Evolutionary conservation across 2,797 vertebrate genomes (phyloP).

Genomic region (Pteronotus mesoamericanus): DNA sequence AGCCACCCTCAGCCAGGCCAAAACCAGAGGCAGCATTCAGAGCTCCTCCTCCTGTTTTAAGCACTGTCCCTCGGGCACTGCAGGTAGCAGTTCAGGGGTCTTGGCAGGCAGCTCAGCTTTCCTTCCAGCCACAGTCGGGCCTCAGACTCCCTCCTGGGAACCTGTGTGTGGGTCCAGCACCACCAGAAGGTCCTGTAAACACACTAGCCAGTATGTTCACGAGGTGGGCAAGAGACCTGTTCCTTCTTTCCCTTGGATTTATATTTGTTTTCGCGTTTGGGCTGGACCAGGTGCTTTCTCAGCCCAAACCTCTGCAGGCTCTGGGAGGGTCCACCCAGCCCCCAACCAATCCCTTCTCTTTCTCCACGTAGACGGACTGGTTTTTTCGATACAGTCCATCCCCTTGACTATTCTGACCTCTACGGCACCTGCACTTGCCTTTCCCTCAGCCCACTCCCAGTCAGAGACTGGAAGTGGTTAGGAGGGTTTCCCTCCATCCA

Average conservation of each 20-base stretch:
- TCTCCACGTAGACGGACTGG: background rate
- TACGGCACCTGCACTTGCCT: background rate
- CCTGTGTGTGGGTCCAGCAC: background rate
- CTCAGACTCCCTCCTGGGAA: background rate
- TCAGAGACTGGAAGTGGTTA: background rate
- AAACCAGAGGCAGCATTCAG: background rate
- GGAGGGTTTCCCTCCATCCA: background rate
- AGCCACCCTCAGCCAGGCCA: background rate
- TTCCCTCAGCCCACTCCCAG: background rate
- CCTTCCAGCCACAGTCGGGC: background rate
- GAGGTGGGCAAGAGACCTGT: background rate
- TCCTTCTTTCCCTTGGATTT: background rate
- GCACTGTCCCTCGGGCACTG: background rate
- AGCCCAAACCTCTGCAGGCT: background rate
- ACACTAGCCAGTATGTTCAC: background rate
- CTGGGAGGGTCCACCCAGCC: no score
- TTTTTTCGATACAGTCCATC: background rate
- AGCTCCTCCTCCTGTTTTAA: background rate
- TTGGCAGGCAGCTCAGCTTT: background rate
- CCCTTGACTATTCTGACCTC: background rate
- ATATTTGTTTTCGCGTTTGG: background rate
- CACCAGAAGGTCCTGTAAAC: background rate
- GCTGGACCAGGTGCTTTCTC: background rate
- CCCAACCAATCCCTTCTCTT: background rate
- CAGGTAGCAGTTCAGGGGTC: background rate